These are phyloP conservation scores for Nomada hirtipes DNA, from an alignment of 2,888 invertebrate species.

Conservation along the genomic window DNA sequence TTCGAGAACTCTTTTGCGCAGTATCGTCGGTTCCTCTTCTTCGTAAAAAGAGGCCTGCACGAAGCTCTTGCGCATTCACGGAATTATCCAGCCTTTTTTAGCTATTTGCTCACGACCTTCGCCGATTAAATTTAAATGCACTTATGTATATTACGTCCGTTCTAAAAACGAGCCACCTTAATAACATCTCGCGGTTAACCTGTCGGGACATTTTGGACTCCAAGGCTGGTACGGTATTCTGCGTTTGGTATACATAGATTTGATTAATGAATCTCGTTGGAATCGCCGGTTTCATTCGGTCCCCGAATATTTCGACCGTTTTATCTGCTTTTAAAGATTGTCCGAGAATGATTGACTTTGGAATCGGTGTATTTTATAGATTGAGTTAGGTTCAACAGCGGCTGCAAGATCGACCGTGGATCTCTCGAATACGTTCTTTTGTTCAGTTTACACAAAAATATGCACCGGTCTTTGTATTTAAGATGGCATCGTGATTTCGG, in stretches of 20 bases:
- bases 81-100: slow-evolving; percentile 46
- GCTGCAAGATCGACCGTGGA: too few species aligned
- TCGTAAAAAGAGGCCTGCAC: slow-evolving; percentile 36
- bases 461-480: too few species aligned
- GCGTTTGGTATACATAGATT: slow-evolving; percentile 17
- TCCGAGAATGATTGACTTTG: too few species aligned
- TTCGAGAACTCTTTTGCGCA: slow-evolving; percentile 65
- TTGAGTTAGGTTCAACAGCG: too few species aligned
- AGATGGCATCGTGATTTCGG: too few species aligned
- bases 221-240: slow-evolving; percentile 31
- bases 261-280: neutral
- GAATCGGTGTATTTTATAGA: too few species aligned
- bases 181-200: slow-evolving; percentile 30
- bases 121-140: slow-evolving; percentile 57
- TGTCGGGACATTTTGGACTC: slow-evolving; percentile 29
- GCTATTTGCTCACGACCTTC: slow-evolving; percentile 35
- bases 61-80: slow-evolving; percentile 15
- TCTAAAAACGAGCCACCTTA: slow-evolving; percentile 34
- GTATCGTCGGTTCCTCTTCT: slow-evolving; percentile 36
- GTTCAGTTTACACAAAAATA: too few species aligned
- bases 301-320: neutral
- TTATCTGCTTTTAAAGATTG: too few species aligned
- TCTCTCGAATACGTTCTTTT: too few species aligned
- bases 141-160: slow-evolving; percentile 43
- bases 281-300: neutral